A percentile compares a stretch with the other conserved stretches of the same genome.
phyloP scores from a whole-genome alignment of 2,888 invertebrate genomes.

The Microplitis deprimator region DNA sequence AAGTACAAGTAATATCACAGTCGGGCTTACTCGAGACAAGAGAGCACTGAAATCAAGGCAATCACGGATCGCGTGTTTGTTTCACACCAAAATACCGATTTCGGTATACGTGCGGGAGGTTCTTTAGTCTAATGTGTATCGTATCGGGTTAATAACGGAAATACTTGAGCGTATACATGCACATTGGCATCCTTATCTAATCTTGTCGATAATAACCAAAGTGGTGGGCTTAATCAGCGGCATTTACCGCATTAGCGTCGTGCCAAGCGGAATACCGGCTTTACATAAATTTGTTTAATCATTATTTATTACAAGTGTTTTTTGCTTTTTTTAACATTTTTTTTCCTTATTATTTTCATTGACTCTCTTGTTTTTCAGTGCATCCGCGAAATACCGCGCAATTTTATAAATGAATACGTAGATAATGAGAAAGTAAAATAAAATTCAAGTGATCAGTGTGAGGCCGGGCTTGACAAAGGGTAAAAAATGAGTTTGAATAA shows the following conservation, averaged over 20 bases:
- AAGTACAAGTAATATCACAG: no score
- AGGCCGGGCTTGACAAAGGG: no score
- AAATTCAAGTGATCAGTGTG: no score
- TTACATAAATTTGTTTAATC: slow-evolving; percentile 1
- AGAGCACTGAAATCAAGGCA: background rate
- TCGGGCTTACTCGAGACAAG: background rate
- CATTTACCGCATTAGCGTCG: slow-evolving; percentile 12
- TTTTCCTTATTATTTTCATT: slow-evolving; percentile 9
- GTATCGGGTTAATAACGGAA: slow-evolving; percentile 13
- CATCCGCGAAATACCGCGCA: no score
- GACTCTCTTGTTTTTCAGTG: no score
- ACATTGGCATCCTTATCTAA: slow-evolving; percentile 16
- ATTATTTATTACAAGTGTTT: slow-evolving; percentile 1
- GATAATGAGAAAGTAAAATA: no score
- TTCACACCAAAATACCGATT: background rate
- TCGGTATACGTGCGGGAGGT: background rate
- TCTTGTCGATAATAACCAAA: slow-evolving; percentile 26
- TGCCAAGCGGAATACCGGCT: background rate
- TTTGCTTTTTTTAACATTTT: background rate
- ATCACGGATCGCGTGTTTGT: background rate
- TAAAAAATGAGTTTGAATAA: slow-evolving; percentile 36
- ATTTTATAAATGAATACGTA: no score
- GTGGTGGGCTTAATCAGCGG: background rate
- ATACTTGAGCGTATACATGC: slow-evolving; percentile 1
- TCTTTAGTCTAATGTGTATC: background rate